These are phyloP conservation scores for Poecile montanus DNA, from an alignment of 2,797 vertebrate genomes.

Conservation along the genomic window DNA sequence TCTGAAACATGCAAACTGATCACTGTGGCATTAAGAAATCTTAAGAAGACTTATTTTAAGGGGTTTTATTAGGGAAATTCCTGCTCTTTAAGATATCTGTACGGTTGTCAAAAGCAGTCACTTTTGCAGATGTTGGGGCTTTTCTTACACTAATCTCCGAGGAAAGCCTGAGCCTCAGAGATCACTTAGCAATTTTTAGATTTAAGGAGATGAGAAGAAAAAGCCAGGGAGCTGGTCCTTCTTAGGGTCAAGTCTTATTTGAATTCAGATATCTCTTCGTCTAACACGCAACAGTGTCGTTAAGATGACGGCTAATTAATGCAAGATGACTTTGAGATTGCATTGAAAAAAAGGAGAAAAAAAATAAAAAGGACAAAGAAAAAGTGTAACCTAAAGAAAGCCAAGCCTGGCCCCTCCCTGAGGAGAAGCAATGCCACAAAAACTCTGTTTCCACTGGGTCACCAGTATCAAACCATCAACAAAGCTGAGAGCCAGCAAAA, in stretches of 20 bases:
- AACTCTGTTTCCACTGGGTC: constrained; percentile 18
- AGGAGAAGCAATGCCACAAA: background rate
- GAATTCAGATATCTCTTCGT: constrained; percentile 72
- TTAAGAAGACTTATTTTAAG: constrained; percentile 80
- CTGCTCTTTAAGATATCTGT: constrained; percentile 78
- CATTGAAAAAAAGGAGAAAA: constrained; percentile 16
- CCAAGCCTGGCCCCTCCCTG: background rate
- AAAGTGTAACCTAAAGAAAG: constrained; percentile 27
- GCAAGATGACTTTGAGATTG: constrained; percentile 72
- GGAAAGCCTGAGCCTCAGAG: constrained; percentile 78
- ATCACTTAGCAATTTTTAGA: constrained; percentile 81
- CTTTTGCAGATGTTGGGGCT: constrained; percentile 79
- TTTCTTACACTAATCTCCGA: constrained; percentile 80
- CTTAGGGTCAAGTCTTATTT: constrained; percentile 76
- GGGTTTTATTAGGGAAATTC: constrained; percentile 79
- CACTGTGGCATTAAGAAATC: constrained; percentile 78
- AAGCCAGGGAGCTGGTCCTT: constrained; percentile 72
- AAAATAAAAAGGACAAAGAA: background rate
- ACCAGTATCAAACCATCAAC: background rate
- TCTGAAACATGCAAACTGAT: constrained; percentile 79
- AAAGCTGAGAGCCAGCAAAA: background rate
- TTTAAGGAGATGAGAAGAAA: constrained; percentile 80
- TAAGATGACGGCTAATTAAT: constrained; percentile 75
- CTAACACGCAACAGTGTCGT: constrained; percentile 69
- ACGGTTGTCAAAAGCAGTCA: constrained; percentile 79